Conservation (phyloP, 2,888 invertebrate genomes). For the Dryobotodes eremita region DNA sequence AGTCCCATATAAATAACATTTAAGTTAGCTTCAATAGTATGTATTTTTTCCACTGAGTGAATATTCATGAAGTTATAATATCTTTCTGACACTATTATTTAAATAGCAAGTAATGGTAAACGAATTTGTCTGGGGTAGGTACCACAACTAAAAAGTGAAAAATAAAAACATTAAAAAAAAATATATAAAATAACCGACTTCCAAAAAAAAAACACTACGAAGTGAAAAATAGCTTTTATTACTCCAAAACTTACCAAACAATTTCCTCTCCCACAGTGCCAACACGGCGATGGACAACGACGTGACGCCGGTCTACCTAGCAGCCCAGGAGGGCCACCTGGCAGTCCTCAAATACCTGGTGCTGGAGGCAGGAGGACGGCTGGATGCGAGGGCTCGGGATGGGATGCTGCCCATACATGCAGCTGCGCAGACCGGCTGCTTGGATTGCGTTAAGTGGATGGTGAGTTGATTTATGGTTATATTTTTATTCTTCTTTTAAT, state of each 20-base stretch:
- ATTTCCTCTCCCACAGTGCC: constrained; percentile 91
- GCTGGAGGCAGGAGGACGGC: constrained; percentile 95
- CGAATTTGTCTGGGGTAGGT: no score
- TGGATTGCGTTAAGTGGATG: constrained; percentile 97
- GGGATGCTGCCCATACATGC: constrained; percentile 98
- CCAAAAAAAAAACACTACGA: no score
- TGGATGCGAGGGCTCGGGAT: constrained; percentile 96
- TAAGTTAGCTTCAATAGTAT: no score
- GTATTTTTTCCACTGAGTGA: no score
- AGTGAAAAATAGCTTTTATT: no score
- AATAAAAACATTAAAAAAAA: no score
- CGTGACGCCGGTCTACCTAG: constrained; percentile 96
- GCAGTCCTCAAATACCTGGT: constrained; percentile 96
- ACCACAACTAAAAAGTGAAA: no score
- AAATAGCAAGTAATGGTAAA: no score
- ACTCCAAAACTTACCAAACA: neutral
- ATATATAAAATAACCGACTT: no score
- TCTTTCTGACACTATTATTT: no score
- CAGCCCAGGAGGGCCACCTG: constrained; percentile 96
- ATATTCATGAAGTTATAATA: no score
- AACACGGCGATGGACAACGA: constrained; percentile 98
- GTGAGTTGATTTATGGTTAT: constrained; percentile 86
- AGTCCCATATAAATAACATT: no score
- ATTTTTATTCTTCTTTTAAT: neutral
- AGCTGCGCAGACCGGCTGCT: constrained; percentile 96